A percentile compares a stretch with the other conserved stretches of the same genome.
phyloP scores from a whole-genome alignment of 1,140 invertebrate genomes.

The Cryptotermes secundus region DNA sequence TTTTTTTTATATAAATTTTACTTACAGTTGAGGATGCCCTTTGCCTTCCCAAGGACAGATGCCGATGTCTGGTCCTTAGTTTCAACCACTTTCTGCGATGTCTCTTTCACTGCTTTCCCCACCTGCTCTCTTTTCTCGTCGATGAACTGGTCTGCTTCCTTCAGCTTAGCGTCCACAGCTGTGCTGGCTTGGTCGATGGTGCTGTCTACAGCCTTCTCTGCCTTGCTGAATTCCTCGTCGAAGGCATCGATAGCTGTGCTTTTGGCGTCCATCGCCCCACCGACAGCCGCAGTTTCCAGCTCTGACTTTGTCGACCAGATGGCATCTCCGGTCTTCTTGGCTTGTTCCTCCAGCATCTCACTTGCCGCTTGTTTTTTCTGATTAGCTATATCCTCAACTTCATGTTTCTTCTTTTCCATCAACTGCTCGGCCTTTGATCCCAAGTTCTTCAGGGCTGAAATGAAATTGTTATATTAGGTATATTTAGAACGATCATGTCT shows the following conservation, averaged over 20 bases:
- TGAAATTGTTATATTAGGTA: background rate
- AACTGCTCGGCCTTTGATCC: slow-evolving; percentile 54
- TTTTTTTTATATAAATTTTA: too few relatives aligned
- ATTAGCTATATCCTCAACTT: slow-evolving; percentile 56
- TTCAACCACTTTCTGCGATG: slow-evolving; percentile 28
- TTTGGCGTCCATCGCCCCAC: slow-evolving; percentile 43
- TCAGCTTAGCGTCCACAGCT: slow-evolving; percentile 47
- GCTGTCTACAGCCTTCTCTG: slow-evolving; percentile 38
- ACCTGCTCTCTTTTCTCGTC: slow-evolving; percentile 46
- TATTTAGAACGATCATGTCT: background rate
- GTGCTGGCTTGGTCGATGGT: slow-evolving; percentile 41
- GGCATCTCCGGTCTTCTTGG: slow-evolving; percentile 57
- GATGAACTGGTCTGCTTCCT: slow-evolving; percentile 48
- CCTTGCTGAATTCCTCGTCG: slow-evolving; percentile 41
- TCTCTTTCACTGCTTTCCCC: slow-evolving; percentile 34
- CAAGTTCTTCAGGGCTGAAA: slow-evolving; percentile 43
- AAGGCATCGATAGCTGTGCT: slow-evolving; percentile 42
- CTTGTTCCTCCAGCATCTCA: slow-evolving; percentile 58
- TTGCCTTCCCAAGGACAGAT: slow-evolving; percentile 41
- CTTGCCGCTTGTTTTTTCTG: slow-evolving; percentile 57
- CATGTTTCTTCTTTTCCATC: slow-evolving; percentile 62
- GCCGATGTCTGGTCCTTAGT: slow-evolving; percentile 27
- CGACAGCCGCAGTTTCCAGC: slow-evolving; percentile 50
- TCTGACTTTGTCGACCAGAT: slow-evolving; percentile 51
- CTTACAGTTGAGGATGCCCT: slow-evolving; percentile 43